Evolutionary conservation across 2,113 vertebrate species (phyloP).

Genomic region (Mormoops blainvillei): DNA sequence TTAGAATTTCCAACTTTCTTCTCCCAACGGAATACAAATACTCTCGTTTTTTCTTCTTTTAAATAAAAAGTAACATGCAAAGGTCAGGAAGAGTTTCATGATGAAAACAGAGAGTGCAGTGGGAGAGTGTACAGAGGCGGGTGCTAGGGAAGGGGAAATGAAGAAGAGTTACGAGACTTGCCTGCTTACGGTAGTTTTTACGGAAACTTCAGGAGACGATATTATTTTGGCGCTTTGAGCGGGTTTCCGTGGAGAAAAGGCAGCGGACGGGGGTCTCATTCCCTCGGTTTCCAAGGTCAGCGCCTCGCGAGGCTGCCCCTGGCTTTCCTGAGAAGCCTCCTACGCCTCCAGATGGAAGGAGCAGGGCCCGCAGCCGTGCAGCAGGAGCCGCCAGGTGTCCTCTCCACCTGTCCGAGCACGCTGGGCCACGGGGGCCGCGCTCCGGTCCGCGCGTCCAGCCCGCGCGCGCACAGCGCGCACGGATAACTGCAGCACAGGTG

Average conservation of each 20-base stretch:
- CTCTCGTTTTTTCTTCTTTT: background rate
- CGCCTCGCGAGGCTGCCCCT: background rate
- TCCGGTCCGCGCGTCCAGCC: too few relatives aligned
- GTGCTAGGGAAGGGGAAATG: background rate
- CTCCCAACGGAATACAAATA: background rate
- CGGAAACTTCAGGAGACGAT: background rate
- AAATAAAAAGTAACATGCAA: background rate
- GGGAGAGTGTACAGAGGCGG: background rate
- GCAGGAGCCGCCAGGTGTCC: too few relatives aligned
- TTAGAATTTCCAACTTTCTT: accelerated
- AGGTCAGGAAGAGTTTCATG: background rate
- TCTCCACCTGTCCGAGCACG: too few relatives aligned
- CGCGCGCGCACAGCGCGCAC: background rate
- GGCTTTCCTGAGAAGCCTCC: background rate
- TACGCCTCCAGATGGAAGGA: too few relatives aligned
- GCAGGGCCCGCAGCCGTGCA: too few relatives aligned
- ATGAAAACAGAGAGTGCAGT: background rate
- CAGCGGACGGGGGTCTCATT: background rate
- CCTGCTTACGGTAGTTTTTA: background rate
- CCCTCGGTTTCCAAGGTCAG: background rate
- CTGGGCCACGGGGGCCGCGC: too few relatives aligned
- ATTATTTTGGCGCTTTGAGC: background rate
- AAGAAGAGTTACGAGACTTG: background rate
- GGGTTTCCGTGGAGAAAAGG: background rate
- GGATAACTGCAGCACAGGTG: background rate